phyloP scores from a whole-genome alignment of 2,888 invertebrate genomes.

The Carcina quercana region DNA sequence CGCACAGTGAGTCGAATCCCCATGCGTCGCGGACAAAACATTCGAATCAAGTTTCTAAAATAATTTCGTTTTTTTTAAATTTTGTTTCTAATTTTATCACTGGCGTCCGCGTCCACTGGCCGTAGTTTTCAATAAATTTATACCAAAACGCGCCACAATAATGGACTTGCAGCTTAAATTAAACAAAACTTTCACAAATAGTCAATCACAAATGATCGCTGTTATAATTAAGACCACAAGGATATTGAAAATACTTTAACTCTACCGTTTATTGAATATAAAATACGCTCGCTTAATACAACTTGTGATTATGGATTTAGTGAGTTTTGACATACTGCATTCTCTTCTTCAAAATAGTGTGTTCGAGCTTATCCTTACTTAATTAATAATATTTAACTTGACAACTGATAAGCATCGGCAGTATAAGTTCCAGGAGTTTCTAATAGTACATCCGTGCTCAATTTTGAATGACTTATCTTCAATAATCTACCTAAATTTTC shows the following conservation, averaged over 20 bases:
- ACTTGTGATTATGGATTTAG: slow-evolving; percentile 16
- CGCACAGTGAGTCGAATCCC: slow-evolving; percentile 22
- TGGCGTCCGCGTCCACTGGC: slow-evolving; percentile 66
- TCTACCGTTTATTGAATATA: slow-evolving; percentile 46
- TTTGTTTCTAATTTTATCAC: slow-evolving; percentile 70
- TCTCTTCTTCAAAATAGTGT: slow-evolving; percentile 25
- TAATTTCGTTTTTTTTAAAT: slow-evolving; percentile 64
- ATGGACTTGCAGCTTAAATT: slow-evolving; percentile 45
- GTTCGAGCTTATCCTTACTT: slow-evolving; percentile 47
- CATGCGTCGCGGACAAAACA: slow-evolving; percentile 25
- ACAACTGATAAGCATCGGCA: slow-evolving; percentile 62
- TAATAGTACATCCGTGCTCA: slow-evolving; percentile 72
- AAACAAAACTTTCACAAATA: slow-evolving; percentile 35
- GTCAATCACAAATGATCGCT: slow-evolving; percentile 59
- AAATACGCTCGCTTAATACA: slow-evolving; percentile 41
- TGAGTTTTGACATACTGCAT: slow-evolving; percentile 15
- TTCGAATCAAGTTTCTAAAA: slow-evolving; percentile 43
- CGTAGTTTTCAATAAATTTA: slow-evolving; percentile 61
- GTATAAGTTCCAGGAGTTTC: slow-evolving; percentile 59
- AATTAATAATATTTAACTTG: slow-evolving; percentile 49
- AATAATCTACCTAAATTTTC: slow-evolving; percentile 61
- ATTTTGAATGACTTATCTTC: slow-evolving; percentile 50
- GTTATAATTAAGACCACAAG: slow-evolving; percentile 72
- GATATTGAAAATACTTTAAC: slow-evolving; percentile 60
- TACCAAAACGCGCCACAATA: slow-evolving; percentile 53